Evolutionary conservation across 1,140 invertebrate genomes (phyloP), one percentile per base, ranked within the genome.

Genomic region (Megathymus violae): DNA sequence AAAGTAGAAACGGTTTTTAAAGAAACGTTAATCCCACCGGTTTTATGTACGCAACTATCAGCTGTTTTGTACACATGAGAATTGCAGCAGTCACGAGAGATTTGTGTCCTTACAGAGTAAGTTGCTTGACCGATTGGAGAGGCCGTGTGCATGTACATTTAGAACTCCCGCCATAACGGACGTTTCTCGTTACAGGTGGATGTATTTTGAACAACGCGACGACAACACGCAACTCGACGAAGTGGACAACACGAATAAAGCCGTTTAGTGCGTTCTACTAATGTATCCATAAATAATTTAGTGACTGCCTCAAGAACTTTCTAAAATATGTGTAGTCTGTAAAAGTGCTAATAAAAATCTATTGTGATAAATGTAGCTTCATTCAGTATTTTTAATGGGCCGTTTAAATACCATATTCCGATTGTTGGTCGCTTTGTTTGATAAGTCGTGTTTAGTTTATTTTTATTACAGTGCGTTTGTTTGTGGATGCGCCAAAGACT

Each of bases 151-250:
- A 41, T 41, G 38, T 60, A n/a, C 13, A 38, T 47, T 11, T 59
- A 13, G 15, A 51, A 50, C 10, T 51, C 11, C 47, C 36, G 16
- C 22, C 14, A 38, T 22, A 56, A 40, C 46, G 52, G 17, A 31
- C 38, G n/a, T 34, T 46, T 19, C 3, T 58, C 25, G 41, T 83
- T 78, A n/a, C 80, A 88, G 85, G 56, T 89, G 85, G 85, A 88
- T 89, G 85, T 88, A 87, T 65, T 88, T 88, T 71, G 81, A 90
- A 65, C 81, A 90, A 62, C 74, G 64, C 3, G 67, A 86, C 46
- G 85, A 89, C 69, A 76, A 51, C 50, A 84, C 75, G 62, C 80
- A 83, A 68, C 64, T 69, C 1, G 87, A 88, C 19, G 89, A 90
- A 70, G 76, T 74, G 19, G 84, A 83, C n/a, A n/a, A n/a, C 62